A percentile compares a stretch with the other conserved stretches of the same genome.
Conservation (phyloP, 35 echinoderm and acorn worm genomes). For the Apostichopus californicus region DNA sequence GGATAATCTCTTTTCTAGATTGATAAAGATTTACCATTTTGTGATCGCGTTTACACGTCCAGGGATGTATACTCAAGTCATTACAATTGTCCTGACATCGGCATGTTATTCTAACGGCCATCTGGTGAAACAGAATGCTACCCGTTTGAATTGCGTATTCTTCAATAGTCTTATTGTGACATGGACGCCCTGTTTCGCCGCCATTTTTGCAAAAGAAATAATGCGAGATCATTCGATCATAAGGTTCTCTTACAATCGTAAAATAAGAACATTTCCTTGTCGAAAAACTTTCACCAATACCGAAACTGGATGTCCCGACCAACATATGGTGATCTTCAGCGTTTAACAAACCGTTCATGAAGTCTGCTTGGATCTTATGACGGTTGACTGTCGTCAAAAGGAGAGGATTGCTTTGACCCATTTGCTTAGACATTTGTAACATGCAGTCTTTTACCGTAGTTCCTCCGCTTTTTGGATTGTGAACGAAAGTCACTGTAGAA, state of each 20-base stretch:
- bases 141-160: neutral
- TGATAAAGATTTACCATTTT: neutral
- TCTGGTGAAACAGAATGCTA: neutral
- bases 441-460: constrained; percentile 2
- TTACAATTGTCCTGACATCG: neutral
- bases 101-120: neutral
- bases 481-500: neutral
- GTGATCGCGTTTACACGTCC: neutral
- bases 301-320: neutral
- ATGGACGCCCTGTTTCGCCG: neutral
- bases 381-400: neutral
- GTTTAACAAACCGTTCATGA: constrained; percentile 28
- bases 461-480: constrained; percentile 28
- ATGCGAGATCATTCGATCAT: constrained; percentile 30
- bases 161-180: neutral
- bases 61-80: neutral
- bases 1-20: neutral
- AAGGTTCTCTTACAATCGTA: constrained; percentile 15
- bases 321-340: constrained; percentile 1
- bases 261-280: constrained; percentile 15
- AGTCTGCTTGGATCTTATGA: neutral
- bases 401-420: neutral
- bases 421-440: neutral
- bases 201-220: constrained; percentile 33
- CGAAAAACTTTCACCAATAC: neutral